Conservation (phyloP, 92 coral and sea anemone genomes). For the Diadumene lineata region DNA sequence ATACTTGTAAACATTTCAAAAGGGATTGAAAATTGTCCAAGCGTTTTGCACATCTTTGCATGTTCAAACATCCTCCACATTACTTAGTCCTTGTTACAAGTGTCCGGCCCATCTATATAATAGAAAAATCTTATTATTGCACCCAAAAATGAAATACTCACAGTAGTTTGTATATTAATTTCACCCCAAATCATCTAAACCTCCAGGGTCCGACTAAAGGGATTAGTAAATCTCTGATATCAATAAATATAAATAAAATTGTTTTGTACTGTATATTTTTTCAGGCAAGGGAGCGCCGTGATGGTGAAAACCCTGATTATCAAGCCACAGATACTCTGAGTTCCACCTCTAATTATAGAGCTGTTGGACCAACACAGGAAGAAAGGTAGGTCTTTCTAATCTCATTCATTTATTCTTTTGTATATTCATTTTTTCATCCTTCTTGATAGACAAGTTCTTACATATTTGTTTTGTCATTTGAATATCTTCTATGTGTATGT, state of each 20-base stretch:
- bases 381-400: constrained; percentile 71
- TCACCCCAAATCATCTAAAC: too few species aligned
- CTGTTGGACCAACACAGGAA: constrained; percentile 98
- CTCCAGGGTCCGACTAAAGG: too few species aligned
- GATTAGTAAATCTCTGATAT: too few species aligned
- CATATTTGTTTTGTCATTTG: background rate
- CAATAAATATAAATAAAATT: too few species aligned
- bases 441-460: background rate
- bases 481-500: background rate
- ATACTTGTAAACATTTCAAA: background rate
- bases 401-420: background rate
- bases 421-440: background rate
- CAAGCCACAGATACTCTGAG: constrained; percentile 90
- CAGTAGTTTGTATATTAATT: too few species aligned
- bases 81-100: too few species aligned
- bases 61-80: too few species aligned
- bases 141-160: too few species aligned
- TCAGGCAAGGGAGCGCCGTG: constrained; percentile 95
- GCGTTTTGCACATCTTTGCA: too few species aligned
- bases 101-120: too few species aligned
- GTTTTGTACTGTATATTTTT: background rate
- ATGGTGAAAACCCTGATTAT: constrained; percentile 93
- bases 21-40: background rate
- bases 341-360: constrained; percentile 93
- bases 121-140: too few species aligned